Base-by-base conservation (phyloP, 2,888 invertebrate genomes). In the Philereme vetulata region DNA sequence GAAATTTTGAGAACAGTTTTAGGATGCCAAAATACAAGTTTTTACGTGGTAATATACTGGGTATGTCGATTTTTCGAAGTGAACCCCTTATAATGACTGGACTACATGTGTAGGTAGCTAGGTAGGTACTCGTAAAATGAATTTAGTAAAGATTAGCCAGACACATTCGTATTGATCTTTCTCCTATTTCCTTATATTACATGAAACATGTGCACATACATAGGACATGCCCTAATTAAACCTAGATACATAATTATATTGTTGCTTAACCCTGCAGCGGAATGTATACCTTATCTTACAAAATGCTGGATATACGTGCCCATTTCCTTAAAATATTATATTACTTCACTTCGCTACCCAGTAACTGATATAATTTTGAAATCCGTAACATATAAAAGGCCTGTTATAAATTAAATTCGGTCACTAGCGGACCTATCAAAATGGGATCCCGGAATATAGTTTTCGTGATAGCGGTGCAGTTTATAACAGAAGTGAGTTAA, bases 341-440 rank as follows among this genome's bases (percentile, higher is more conserved):
- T 84, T 82, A 70, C 82, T 67, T 77, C 77, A 85, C 61, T 48
- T 52, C 56, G 68, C 77, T 74, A 77, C 78, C 80, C 55, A 75
- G 72, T 83, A 75, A 81, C 77, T 75, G 70, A 78, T 58, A 60
- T 63, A 67, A 21, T 87, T 87, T 86, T 82, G 86, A 80, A 87
- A 88, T 71, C 64, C 58, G 62, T 70, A 72, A 74, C 83, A 82
- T 88, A 88, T 85, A 88, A 79, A 81, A 71, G 72, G 74, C 70
- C 70, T 72, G 68, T 65, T 64, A 57, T 70, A 69, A 56, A 60
- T 55, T 62, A 60, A 67, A 64, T 62, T 72, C 68, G 63, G 71
- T 79, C 80, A 84, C 72, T 80, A 66, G 50, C 62, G 46, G 60
- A 70, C 67, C 70, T 70, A 62, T 63, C 71, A 78, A 81, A 78